These are phyloP conservation scores for Tursiops truncatus DNA, from an alignment of 2,113 vertebrate species.

Conservation along the genomic window DNA sequence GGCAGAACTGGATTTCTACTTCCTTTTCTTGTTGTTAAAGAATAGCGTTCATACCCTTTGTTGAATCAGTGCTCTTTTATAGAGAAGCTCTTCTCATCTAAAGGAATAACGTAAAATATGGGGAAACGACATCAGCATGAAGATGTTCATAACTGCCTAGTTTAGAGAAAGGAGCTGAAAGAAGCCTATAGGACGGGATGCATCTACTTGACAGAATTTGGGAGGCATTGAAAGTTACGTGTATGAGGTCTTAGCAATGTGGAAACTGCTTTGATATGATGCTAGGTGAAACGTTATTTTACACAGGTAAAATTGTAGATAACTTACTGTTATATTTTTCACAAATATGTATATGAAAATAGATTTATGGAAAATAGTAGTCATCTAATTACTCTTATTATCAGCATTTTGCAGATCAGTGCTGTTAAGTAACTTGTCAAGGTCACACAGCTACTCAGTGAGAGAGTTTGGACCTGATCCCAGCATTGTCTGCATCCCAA, in stretches of 20 bases:
- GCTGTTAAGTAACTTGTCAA: neutral
- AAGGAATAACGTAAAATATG: neutral
- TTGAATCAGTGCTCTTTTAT: neutral
- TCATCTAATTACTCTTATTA: neutral
- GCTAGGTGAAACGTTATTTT: neutral
- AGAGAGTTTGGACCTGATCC: neutral
- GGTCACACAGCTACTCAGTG: neutral
- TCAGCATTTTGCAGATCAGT: slow-evolving; percentile 9
- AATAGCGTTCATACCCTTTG: neutral
- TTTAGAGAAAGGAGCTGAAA: neutral
- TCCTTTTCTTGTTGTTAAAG: neutral
- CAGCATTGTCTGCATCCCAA: neutral
- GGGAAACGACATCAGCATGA: neutral
- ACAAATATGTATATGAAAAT: neutral
- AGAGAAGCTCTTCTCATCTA: neutral
- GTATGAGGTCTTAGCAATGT: neutral
- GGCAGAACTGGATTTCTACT: neutral
- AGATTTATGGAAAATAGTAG: neutral
- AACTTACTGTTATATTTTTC: neutral
- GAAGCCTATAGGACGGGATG: neutral
- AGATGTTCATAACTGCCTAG: neutral
- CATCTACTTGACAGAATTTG: neutral
- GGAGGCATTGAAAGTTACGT: neutral
- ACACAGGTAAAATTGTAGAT: neutral
- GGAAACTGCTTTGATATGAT: neutral